Conservation (phyloP, 1,140 invertebrate genomes). For the Hypothenemus hampei region DNA sequence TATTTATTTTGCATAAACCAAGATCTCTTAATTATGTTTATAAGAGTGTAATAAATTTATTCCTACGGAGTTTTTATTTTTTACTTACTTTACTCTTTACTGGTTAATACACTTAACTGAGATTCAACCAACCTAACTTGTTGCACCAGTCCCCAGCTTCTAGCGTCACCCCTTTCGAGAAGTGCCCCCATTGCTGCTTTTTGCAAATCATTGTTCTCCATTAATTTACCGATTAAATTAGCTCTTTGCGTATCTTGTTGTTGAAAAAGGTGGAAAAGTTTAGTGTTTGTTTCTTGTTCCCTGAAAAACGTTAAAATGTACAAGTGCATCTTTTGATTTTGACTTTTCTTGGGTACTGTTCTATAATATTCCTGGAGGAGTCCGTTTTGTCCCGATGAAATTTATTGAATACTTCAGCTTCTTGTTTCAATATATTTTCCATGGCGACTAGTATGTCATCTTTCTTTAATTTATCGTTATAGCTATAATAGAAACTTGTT, state of each 20-base stretch:
- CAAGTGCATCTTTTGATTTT: background rate
- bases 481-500: too few relatives aligned
- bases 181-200: slow-evolving; percentile 67
- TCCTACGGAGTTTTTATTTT: slow-evolving; percentile 52
- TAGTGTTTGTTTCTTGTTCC: slow-evolving; percentile 53
- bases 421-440: slow-evolving; percentile 60
- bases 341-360: slow-evolving; percentile 30
- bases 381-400: slow-evolving; percentile 37
- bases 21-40: background rate
- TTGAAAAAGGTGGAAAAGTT: slow-evolving; percentile 56
- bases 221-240: slow-evolving; percentile 54
- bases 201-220: slow-evolving; percentile 65
- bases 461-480: slow-evolving; percentile 42
- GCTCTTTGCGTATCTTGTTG: slow-evolving; percentile 56
- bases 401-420: slow-evolving; percentile 44
- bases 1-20: background rate
- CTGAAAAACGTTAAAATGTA: slow-evolving; percentile 38
- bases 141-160: slow-evolving; percentile 68
- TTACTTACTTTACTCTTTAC: slow-evolving; percentile 68
- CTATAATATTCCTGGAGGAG: slow-evolving; percentile 38
- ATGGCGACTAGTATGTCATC: slow-evolving; percentile 58
- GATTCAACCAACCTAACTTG: slow-evolving; percentile 73
- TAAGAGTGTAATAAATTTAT: background rate
- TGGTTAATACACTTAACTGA: slow-evolving; percentile 68
- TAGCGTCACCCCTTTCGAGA: slow-evolving; percentile 67